Evolutionary conservation across 2,888 invertebrate genomes (phyloP).

Genomic region (Drosophila nr. fundita): DNA sequence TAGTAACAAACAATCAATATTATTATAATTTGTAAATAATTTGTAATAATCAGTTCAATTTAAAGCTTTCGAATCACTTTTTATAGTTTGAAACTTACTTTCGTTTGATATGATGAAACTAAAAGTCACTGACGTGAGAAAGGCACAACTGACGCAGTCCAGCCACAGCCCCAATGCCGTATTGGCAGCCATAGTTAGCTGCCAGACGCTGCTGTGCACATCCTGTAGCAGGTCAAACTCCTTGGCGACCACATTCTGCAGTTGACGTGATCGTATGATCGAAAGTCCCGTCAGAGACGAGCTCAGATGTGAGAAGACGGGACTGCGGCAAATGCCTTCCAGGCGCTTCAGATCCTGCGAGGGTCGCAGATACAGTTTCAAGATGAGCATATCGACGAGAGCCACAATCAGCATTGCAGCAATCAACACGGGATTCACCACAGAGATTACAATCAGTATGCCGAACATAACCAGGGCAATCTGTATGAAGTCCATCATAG

Average conservation of each 20-base stretch:
- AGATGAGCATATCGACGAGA: conserved; percentile 87
- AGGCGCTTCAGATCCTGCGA: conserved; percentile 91
- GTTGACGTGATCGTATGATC: conserved; percentile 92
- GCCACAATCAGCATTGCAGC: conserved; percentile 89
- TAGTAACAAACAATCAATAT: background rate
- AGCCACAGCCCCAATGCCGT: conserved; percentile 90
- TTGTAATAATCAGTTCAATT: background rate
- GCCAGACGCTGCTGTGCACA: conserved; percentile 85
- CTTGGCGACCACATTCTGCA: conserved; percentile 89
- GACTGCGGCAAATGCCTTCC: conserved; percentile 92
- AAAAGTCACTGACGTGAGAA: conserved; percentile 88
- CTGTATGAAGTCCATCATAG: conserved; percentile 86
- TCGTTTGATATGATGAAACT: conserved; percentile 87
- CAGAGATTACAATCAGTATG: conserved; percentile 89
- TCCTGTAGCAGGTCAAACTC: conserved; percentile 91
- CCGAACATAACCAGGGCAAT: conserved; percentile 88
- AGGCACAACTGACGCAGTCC: conserved; percentile 89
- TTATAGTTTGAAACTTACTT: conserved; percentile 85
- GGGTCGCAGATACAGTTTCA: conserved; percentile 89
- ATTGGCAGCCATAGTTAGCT: conserved; percentile 82
- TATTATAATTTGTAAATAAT: background rate
- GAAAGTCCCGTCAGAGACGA: conserved; percentile 93
- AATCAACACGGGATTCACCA: conserved; percentile 89
- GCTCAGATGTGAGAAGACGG: conserved; percentile 96
- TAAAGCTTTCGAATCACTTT: background rate